Evolutionary conservation across 2,113 vertebrate genomes (phyloP).

Genomic region (Grantiella picta): DNA sequence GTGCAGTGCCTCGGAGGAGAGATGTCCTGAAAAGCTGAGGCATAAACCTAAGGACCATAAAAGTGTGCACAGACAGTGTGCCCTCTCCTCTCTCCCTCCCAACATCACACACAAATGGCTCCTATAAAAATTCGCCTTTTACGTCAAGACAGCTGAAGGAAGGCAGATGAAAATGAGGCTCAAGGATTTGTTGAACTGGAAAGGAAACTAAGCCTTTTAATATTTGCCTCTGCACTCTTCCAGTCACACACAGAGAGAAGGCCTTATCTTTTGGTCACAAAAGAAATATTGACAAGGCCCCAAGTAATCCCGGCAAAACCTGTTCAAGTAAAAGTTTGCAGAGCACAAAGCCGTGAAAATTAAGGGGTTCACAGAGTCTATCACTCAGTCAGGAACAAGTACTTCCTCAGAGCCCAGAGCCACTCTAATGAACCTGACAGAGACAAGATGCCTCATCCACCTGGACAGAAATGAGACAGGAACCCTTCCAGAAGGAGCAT

Average conservation of each 20-base stretch:
- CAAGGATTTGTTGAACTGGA: neutral
- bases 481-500: neutral
- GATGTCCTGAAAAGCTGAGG: neutral
- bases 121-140: neutral
- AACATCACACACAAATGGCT: neutral
- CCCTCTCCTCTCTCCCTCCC: neutral
- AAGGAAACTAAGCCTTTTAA: constrained; percentile 6
- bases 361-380: neutral
- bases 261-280: neutral
- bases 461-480: neutral
- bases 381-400: neutral
- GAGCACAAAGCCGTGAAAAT: constrained; percentile 3
- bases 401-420: neutral
- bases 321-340: neutral
- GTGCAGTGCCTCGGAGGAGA: neutral
- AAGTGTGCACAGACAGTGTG: accelerated
- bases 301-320: neutral
- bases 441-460: neutral
- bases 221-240: neutral
- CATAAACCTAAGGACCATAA: neutral
- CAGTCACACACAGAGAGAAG: neutral
- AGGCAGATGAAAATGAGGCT: neutral
- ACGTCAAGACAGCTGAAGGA: neutral
- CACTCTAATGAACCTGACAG: neutral
- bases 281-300: neutral